Evolutionary conservation across 2,888 invertebrate genomes (phyloP), one percentile per base, ranked within the genome.

Genomic region (Galerucella calmariensis): DNA sequence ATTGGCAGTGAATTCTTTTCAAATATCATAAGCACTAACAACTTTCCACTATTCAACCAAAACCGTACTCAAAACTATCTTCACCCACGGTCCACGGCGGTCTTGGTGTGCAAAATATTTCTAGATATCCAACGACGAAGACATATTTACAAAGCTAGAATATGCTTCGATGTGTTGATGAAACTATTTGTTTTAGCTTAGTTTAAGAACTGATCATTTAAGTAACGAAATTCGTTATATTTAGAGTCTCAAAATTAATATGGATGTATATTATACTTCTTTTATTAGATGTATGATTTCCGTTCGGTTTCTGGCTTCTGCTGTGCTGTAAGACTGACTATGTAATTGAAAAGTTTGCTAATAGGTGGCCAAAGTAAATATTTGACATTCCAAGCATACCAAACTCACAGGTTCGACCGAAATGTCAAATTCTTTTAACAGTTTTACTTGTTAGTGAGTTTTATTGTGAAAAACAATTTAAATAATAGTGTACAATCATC

Each of bases 311-410:
- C 69, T 72, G 14, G 46, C 46, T 20, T 48, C 69, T 72, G 16
- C 6, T 46, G 16, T 56, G 44, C 73, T 78, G 78, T 81, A 69
- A 79, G 71, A 62, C 27, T 35, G 66, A 51, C 58, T 73, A 67
- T 70, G 48, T 83, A 82, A 82, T 88, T 87, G 81, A 85, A 84
- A 90, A 89, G 89, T 89, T 90, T 86, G 84, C 86, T 87, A 86
- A 88, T 85, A 91, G 91, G 89, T 90, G 91, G 89, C 90, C 89
- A 89, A 89, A 90, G 90, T 90, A 90, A 90, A 91, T 91, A 91
- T 90, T 91, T 91, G 89, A 89, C 90, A 92, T 92, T 90, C 91
- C 90, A 83, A 83, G 87, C 89, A 91, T 91, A 90, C 92, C 91
- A 85, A 88, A 88, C 89, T 89, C 88, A 90, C 91, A 91, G 91